These are phyloP conservation scores for Patella pellucida DNA, from an alignment of 2,888 invertebrate species.

Conservation along the genomic window DNA sequence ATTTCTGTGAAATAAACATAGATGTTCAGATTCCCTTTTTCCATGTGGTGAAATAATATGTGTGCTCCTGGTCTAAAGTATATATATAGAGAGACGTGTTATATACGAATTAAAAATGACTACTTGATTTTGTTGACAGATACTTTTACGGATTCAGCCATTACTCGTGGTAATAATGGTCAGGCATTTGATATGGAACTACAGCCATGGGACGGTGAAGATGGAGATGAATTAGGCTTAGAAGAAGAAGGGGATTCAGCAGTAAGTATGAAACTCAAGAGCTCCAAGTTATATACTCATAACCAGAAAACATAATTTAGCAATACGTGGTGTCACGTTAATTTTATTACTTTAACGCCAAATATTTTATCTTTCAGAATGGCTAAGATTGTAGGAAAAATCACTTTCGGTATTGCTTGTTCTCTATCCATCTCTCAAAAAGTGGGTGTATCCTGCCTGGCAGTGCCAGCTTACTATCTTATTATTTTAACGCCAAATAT, in stretches of 20 bases:
- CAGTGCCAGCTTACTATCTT: no score
- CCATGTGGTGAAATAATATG: no score
- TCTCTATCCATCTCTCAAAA: no score
- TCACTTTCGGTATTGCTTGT: no score
- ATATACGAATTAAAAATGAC: background rate
- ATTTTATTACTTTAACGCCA: conserved; percentile 1
- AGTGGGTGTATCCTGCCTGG: no score
- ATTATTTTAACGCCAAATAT: conserved; percentile 2
- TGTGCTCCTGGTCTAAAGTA: no score
- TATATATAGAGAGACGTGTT: background rate
- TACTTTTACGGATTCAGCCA: conserved; percentile 89
- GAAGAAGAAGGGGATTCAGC: conserved; percentile 39
- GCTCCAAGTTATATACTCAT: no score
- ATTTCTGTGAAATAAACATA: no score
- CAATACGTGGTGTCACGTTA: no score
- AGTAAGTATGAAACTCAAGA: conserved; percentile 36
- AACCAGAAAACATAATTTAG: conserved; percentile 13
- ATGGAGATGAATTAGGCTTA: conserved; percentile 54
- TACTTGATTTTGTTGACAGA: conserved; percentile 54
- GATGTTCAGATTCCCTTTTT: no score
- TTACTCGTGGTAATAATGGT: conserved; percentile 82
- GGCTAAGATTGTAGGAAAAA: no score
- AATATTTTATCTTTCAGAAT: conserved; percentile 74
- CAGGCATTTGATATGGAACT: conserved; percentile 79
- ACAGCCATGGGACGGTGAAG: conserved; percentile 86